phyloP scores from a whole-genome alignment of 2,113 vertebrate genomes.

The Ictalurus furcatus region DNA sequence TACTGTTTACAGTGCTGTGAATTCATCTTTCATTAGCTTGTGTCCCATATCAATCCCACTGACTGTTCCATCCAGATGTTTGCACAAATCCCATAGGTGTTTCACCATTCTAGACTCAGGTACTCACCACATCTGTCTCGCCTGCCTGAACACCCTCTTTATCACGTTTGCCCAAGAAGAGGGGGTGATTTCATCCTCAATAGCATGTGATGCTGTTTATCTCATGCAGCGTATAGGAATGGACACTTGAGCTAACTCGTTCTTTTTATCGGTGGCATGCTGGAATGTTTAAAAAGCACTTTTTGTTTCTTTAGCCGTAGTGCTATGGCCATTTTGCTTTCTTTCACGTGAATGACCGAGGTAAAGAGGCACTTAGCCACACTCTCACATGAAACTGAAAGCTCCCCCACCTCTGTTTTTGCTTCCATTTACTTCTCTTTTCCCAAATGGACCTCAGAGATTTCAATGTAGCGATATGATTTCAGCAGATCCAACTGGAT shows the following conservation, averaged over 20 bases:
- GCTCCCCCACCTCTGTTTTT: conserved; percentile 30
- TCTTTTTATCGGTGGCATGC: conserved; percentile 43
- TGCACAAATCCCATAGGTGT: conserved; percentile 62
- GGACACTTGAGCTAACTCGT: not conserved
- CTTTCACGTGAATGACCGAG: conserved; percentile 63
- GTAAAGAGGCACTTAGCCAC: conserved; percentile 74
- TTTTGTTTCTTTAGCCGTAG: conserved; percentile 58
- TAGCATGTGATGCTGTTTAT: conserved; percentile 27
- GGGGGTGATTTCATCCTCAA: conserved; percentile 57
- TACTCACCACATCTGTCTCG: conserved; percentile 74
- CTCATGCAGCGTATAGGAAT: conserved; percentile 56
- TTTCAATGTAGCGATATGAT: conserved; percentile 58
- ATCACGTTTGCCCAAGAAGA: conserved; percentile 65
- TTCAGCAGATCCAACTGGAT: conserved; percentile 57
- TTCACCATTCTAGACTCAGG: conserved; percentile 60
- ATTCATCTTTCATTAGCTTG: conserved; percentile 73
- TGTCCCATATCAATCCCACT: conserved; percentile 66
- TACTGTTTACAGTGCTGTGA: conserved; percentile 64
- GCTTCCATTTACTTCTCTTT: conserved; percentile 59
- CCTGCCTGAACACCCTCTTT: conserved; percentile 67
- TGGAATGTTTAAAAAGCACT: conserved; percentile 33
- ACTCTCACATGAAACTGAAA: conserved; percentile 56
- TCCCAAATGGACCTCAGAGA: conserved; percentile 67
- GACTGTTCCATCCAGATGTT: conserved; percentile 77
- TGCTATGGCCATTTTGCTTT: conserved; percentile 60